Evolutionary conservation across 92 coral and sea anemone genomes (phyloP).

Genomic region (Palythoa grandiflora): DNA sequence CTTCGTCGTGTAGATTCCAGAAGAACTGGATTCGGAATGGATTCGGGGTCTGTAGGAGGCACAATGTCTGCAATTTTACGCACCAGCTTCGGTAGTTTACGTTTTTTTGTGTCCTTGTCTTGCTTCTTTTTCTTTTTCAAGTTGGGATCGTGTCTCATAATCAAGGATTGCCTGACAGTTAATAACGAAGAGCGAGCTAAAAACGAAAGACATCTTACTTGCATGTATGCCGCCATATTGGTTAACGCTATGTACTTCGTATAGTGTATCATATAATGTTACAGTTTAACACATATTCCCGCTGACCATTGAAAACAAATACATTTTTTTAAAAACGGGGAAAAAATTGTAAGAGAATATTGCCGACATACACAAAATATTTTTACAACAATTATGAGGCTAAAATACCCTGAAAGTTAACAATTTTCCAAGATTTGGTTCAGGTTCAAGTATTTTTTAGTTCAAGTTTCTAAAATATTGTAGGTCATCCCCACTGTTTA

Average conservation of each 20-base stretch:
- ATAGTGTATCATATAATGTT: background rate
- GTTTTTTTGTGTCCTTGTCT: conserved; percentile 72
- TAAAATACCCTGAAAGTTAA: no score
- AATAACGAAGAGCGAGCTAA: conserved; percentile 80
- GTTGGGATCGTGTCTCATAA: conserved; percentile 89
- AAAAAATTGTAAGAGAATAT: no score
- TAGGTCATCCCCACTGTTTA: no score
- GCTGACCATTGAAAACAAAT: background rate
- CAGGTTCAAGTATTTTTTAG: no score
- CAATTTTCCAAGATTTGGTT: no score
- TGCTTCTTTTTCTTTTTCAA: conserved; percentile 85
- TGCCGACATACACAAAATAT: no score
- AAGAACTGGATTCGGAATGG: conserved; percentile 72
- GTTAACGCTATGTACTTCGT: background rate
- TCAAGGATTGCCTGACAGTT: conserved; percentile 73
- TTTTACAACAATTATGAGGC: no score
- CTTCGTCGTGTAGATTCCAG: conserved; percentile 75
- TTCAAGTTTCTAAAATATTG: no score
- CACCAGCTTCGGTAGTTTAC: conserved; percentile 49
- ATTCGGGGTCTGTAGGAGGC: conserved; percentile 94
- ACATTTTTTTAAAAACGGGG: no score
- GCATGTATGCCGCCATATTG: conserved; percentile 88
- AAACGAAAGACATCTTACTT: conserved; percentile 61
- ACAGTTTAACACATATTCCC: background rate
- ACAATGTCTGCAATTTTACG: conserved; percentile 93